Evolutionary conservation across 2,888 invertebrate species (phyloP).

Genomic region (Parthenolecanium corni): DNA sequence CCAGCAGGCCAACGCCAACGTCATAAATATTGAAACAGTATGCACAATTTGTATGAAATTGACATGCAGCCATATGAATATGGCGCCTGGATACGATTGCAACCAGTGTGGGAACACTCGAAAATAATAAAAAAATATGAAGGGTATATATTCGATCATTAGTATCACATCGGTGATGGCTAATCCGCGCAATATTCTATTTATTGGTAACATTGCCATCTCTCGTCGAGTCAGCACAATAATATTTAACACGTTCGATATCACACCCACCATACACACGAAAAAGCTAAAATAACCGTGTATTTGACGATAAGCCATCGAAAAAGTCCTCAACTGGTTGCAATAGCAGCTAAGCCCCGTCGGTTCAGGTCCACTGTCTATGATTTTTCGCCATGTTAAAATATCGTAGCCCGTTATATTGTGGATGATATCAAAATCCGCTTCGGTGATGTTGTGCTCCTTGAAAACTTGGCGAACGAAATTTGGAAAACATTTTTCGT

Average conservation of each 20-base stretch:
- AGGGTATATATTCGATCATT: conserved; percentile 75
- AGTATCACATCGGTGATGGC: conserved; percentile 82
- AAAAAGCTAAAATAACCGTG: conserved; percentile 75
- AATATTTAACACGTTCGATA: conserved; percentile 77
- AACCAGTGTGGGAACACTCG: conserved; percentile 45
- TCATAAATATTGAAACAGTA: conserved; percentile 74
- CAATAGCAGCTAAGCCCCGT: conserved; percentile 29
- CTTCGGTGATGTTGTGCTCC: conserved; percentile 13
- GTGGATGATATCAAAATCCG: conserved; percentile 6
- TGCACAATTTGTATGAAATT: conserved; percentile 70
- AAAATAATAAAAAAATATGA: conserved; percentile 55
- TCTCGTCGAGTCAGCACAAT: conserved; percentile 72
- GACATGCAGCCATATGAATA: conserved; percentile 64
- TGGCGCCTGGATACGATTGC: conserved; percentile 60
- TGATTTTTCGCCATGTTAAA: background rate
- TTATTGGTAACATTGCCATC: conserved; percentile 71
- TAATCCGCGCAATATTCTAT: conserved; percentile 69
- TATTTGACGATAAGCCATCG: conserved; percentile 50
- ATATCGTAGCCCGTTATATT: conserved; percentile 9
- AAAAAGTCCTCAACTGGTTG: conserved; percentile 43
- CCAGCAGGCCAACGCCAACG: conserved; percentile 71
- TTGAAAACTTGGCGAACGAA: background rate
- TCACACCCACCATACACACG: conserved; percentile 74
- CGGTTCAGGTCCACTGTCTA: background rate
- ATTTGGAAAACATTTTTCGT: background rate